Conservation (phyloP, 2,797 vertebrate genomes). For the Chloroceryle inda region DNA sequence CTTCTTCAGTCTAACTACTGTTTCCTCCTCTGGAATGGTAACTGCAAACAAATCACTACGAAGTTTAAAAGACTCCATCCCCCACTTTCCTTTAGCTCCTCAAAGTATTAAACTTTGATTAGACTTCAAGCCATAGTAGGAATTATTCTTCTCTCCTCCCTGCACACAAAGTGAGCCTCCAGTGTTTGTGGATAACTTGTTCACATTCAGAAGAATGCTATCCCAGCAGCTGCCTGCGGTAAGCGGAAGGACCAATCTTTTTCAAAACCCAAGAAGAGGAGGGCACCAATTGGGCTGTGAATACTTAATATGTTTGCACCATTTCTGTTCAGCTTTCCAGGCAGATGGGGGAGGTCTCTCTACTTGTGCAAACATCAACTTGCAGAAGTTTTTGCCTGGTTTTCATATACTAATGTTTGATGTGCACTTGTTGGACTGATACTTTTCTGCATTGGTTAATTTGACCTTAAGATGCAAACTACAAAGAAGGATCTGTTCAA, state of each 20-base stretch:
- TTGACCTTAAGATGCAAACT: background rate
- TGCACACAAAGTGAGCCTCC: background rate
- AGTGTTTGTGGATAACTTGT: background rate
- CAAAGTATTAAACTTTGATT: background rate
- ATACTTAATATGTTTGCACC: background rate
- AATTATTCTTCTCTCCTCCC: background rate
- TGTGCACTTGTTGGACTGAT: background rate
- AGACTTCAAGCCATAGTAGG: background rate
- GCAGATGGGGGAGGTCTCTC: background rate
- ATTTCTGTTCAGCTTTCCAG: background rate
- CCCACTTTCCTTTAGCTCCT: background rate
- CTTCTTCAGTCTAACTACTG: background rate
- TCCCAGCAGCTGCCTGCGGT: background rate
- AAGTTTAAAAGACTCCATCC: background rate
- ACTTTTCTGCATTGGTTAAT: background rate
- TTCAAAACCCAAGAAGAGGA: background rate
- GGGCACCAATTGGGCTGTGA: background rate
- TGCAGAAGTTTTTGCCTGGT: background rate
- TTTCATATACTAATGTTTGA: background rate
- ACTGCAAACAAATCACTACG: background rate
- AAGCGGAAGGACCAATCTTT: background rate
- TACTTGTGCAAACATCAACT: background rate
- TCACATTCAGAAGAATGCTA: background rate
- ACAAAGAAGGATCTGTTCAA: background rate
- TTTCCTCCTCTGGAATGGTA: background rate